phyloP scores from a whole-genome alignment of 2,113 vertebrate genomes.

The Steatornis caripensis region DNA sequence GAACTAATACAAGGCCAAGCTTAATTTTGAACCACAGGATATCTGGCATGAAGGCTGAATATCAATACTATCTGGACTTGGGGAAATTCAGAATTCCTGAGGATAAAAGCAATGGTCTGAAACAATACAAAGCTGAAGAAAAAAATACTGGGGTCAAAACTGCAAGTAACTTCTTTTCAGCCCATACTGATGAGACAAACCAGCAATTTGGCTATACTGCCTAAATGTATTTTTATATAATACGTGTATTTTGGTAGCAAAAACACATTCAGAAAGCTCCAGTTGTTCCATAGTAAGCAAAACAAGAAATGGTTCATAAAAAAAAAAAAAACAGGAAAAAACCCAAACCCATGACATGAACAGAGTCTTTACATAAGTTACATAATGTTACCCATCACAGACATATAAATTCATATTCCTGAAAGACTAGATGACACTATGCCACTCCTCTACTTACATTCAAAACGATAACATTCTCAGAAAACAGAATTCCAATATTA shows the following conservation, averaged over 20 bases:
- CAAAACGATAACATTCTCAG: not conserved
- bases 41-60: not conserved
- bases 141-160: not conserved
- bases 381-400: no score
- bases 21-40: not conserved
- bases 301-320: not conserved
- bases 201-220: not conserved
- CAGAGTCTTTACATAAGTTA: accelerated
- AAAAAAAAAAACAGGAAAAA: not conserved
- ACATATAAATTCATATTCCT: not conserved
- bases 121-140: not conserved
- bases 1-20: not conserved
- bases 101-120: not conserved
- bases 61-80: not conserved
- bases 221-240: not conserved
- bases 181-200: not conserved
- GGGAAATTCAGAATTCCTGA: not conserved
- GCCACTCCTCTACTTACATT: not conserved
- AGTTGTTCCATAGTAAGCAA: not conserved
- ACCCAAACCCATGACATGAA: not conserved
- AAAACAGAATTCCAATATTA: not conserved
- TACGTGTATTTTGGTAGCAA: not conserved
- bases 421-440: not conserved
- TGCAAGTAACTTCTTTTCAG: slow-evolving; percentile 24
- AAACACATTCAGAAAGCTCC: not conserved